Base-by-base conservation (phyloP, 2,888 invertebrate species). In the Diaperis boleti region DNA sequence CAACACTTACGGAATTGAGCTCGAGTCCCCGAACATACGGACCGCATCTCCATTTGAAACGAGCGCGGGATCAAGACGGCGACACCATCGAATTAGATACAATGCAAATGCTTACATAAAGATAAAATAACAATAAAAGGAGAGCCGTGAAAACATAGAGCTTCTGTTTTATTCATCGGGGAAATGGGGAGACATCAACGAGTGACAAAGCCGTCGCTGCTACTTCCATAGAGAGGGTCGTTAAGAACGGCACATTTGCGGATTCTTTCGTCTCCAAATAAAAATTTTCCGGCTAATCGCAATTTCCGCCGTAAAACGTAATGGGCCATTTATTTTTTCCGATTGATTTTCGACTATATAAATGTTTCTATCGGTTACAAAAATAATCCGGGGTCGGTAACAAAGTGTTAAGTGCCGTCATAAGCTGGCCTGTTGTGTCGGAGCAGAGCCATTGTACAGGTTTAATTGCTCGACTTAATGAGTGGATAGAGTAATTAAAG, bases 401-500 rank as follows among this genome's bases (percentile, higher is more conserved):
- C 42, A 56, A 33, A 44, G 42, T 50, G 59, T 50, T 35, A 50
- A 59, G 39, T 50, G 29, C 8, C 17, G 8, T 11, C 6, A 35
- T 47, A 57, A 47, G 39, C 47, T 35, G 56, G 31, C 22, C 8
- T 33, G 47, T 47, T 47, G 20, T 31, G 50, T 10, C 45, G 31
- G 29, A 50, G 50, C 49, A 50, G 20, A 49, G 64, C 49, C 29
- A 45, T 60, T 60, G 64, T 60, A 61, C 52, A 54, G 60, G 59
- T 67, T 65, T 69, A 65, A 69, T 68, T 71, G 69, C 64, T 29
- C 29, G 50, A 66, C 64, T 65, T 69, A 69, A 70, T 59, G 69
- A 67, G 60, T 60, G 62, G 68, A 70, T 66, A 65, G 69, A 64
- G 70, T 69, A 72, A 72, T 70, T 69, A 70, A 70, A 68, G 63